phyloP scores from a whole-genome alignment of 2,797 vertebrate species.

The Channallabes apus region DNA sequence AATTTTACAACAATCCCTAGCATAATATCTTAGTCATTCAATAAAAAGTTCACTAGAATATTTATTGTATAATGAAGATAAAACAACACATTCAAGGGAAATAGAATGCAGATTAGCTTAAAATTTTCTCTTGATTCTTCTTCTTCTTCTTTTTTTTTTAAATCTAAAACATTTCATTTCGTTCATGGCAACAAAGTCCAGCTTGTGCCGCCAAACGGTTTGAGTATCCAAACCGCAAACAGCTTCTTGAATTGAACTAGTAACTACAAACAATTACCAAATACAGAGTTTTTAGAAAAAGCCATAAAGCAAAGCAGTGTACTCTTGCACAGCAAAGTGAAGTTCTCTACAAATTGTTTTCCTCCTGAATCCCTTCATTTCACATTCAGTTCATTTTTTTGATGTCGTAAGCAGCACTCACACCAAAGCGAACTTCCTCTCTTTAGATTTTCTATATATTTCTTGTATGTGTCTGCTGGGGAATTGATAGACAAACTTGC shows the following conservation, averaged over 20 bases:
- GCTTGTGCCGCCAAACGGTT: conserved; percentile 99
- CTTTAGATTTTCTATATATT: conserved; percentile 86
- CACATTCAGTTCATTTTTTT: conserved; percentile 87
- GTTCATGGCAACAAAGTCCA: conserved; percentile 99
- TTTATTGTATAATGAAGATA: conserved; percentile 98
- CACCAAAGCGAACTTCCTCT: conserved; percentile 69
- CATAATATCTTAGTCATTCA: conserved; percentile 95
- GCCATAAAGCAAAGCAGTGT: conserved; percentile 97
- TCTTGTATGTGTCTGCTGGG: conserved; percentile 78
- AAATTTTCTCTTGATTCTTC: conserved; percentile 80
- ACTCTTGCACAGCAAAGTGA: conserved; percentile 96
- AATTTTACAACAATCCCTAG: conserved; percentile 99
- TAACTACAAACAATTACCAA: conserved; percentile 99
- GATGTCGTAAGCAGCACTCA: conserved; percentile 75
- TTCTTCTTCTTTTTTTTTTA: conserved; percentile 52
- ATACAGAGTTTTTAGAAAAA: conserved; percentile 98
- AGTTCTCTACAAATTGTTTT: conserved; percentile 85
- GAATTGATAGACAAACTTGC: conserved; percentile 46
- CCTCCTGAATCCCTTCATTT: conserved; percentile 79
- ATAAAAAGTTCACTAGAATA: conserved; percentile 99
- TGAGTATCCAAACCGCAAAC: conserved; percentile 88
- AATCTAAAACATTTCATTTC: conserved; percentile 87
- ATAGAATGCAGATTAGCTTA: conserved; percentile 89
- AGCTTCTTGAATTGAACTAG: conserved; percentile 92
- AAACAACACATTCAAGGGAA: conserved; percentile 98